phyloP scores from a whole-genome alignment of 1,140 invertebrate species.

The Zophobas atratus region DNA sequence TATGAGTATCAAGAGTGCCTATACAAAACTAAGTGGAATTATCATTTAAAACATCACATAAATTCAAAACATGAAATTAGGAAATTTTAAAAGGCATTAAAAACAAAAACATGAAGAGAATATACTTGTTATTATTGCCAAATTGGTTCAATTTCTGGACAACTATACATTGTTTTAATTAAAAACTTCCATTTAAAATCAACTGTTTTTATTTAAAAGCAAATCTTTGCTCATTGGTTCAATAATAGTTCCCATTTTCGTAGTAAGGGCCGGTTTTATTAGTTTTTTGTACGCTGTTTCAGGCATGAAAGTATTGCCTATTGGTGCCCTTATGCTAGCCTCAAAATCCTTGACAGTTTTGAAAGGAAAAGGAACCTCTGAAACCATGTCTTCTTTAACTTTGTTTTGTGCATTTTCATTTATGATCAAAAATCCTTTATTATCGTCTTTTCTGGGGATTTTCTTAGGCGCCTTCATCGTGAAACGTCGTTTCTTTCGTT shows the following conservation, averaged over 20 bases:
- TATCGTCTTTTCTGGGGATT: constrained; percentile 77
- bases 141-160: no score
- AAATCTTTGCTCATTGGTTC: constrained; percentile 86
- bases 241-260: constrained; percentile 90
- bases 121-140: no score
- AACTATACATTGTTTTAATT: no score
- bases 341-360: constrained; percentile 91
- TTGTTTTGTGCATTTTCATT: constrained; percentile 83
- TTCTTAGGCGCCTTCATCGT: constrained; percentile 67
- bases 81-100: no score
- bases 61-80: no score
- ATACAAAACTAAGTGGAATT: no score
- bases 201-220: constrained; percentile 68
- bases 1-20: no score
- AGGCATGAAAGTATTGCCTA: constrained; percentile 93
- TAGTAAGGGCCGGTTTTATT: constrained; percentile 81
- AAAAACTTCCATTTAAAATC: not conserved
- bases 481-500: constrained; percentile 74
- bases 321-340: constrained; percentile 86
- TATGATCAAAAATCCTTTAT: constrained; percentile 89
- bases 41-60: no score
- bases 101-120: no score
- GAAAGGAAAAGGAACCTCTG: constrained; percentile 92
- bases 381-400: constrained; percentile 83
- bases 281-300: constrained; percentile 83